phyloP scores from a whole-genome alignment of 2,113 vertebrate species.

The Thamnophis sirtalis region DNA sequence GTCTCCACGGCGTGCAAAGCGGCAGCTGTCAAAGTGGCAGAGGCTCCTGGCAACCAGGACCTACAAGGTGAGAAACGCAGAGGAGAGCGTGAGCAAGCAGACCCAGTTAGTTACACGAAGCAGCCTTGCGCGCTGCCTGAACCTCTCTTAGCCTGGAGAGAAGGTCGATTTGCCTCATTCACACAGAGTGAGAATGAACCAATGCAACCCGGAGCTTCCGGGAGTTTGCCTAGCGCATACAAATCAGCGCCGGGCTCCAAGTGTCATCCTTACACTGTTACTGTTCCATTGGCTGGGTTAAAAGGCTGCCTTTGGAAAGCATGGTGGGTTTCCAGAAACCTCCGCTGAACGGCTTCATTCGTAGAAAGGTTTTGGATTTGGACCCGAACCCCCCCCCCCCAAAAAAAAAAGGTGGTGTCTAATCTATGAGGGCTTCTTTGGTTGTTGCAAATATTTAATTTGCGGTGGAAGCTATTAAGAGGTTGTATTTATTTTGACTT shows the following conservation, averaged over 20 bases:
- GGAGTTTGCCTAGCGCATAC: conserved; percentile 44
- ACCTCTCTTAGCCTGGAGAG: conserved; percentile 18
- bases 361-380: neutral
- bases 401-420: neutral
- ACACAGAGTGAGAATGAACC: neutral
- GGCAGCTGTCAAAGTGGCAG: conserved; percentile 81
- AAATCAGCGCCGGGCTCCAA: conserved; percentile 36
- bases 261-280: neutral
- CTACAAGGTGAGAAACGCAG: conserved; percentile 78
- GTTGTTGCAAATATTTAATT: neutral
- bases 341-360: rapidly evolving
- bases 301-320: neutral
- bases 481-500: neutral
- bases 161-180: conserved; percentile 37
- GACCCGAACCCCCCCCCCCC: neutral
- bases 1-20: conserved; percentile 69
- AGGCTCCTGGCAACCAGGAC: conserved; percentile 70
- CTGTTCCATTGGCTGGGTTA: conserved; percentile 12
- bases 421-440: neutral
- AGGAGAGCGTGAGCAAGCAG: conserved; percentile 59
- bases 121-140: neutral
- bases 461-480: neutral
- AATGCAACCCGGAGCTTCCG: conserved; percentile 22
- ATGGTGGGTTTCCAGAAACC: neutral
- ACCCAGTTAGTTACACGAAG: conserved; percentile 31